A percentile compares a stretch with the other conserved stretches of the same genome.
These are phyloP conservation scores for Phymorhynchus buccinoides DNA, from an alignment of 1,140 invertebrate genomes.

Conservation along the genomic window DNA sequence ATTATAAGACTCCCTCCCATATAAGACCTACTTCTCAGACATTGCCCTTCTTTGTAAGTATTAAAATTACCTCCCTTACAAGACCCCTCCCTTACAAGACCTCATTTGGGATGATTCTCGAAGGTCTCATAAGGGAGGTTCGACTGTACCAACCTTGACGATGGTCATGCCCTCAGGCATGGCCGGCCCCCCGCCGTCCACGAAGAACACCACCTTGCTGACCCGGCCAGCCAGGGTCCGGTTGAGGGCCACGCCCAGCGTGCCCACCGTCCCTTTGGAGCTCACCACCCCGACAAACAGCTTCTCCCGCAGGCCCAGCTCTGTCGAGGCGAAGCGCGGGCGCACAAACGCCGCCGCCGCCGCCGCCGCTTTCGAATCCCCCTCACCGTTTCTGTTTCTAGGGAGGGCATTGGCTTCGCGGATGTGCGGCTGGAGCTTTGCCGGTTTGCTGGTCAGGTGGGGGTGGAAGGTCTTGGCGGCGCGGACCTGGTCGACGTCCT, in stretches of 20 bases:
- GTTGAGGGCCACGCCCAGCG: slow-evolving; percentile 84
- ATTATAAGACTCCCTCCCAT: too few relatives aligned
- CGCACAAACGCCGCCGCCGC: slow-evolving; percentile 73
- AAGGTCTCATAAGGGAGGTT: too few relatives aligned
- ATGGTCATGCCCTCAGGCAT: slow-evolving; percentile 63
- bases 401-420: slow-evolving; percentile 33
- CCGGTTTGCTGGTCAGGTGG: slow-evolving; percentile 26
- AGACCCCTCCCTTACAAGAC: too few relatives aligned
- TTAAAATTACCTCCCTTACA: too few relatives aligned
- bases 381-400: neutral
- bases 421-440: slow-evolving; percentile 40
- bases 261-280: slow-evolving; percentile 81
- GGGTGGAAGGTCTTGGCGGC: slow-evolving; percentile 49
- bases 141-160: too few relatives aligned
- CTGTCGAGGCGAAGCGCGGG: slow-evolving; percentile 92
- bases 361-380: neutral
- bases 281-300: slow-evolving; percentile 89
- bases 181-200: slow-evolving; percentile 79
- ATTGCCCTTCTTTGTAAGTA: too few relatives aligned
- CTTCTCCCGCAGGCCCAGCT: slow-evolving; percentile 91
- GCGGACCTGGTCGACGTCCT: slow-evolving; percentile 51
- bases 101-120: too few relatives aligned
- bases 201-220: slow-evolving; percentile 84
- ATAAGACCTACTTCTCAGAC: too few relatives aligned
- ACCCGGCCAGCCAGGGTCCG: slow-evolving; percentile 85